Conservation (phyloP, 2,113 vertebrate species). For the Oreochromis spilurus region DNA sequence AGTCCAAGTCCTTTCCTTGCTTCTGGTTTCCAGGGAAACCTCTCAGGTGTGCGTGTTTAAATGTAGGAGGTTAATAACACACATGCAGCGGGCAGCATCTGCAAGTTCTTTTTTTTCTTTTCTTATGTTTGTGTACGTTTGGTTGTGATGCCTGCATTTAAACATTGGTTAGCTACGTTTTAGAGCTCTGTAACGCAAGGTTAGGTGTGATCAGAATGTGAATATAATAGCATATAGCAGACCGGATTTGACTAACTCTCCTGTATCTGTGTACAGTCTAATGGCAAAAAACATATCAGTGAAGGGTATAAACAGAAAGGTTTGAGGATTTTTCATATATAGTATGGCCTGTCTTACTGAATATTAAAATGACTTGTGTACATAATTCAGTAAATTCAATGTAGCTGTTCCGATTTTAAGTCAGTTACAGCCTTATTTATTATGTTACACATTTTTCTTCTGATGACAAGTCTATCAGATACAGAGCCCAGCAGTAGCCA, state of each 20-base stretch:
- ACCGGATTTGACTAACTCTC: background rate
- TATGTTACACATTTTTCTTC: background rate
- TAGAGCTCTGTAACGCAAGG: background rate
- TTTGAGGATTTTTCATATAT: background rate
- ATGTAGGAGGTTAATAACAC: background rate
- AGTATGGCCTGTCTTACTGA: background rate
- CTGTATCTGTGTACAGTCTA: background rate
- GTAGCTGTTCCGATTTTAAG: background rate
- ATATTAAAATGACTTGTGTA: background rate
- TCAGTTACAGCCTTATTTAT: background rate
- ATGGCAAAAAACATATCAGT: background rate
- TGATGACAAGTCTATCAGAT: background rate
- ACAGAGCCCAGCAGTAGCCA: background rate
- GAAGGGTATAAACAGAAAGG: background rate
- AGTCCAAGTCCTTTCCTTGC: constrained; percentile 8
- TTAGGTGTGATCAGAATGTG: background rate
- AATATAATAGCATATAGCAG: background rate
- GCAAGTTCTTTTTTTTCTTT: background rate
- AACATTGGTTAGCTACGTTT: background rate
- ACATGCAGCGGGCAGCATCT: background rate
- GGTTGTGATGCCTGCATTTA: background rate
- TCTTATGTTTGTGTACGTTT: background rate
- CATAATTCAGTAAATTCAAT: background rate
- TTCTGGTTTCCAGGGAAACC: constrained; percentile 62
- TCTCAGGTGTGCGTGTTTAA: background rate